Evolutionary conservation across 2,888 invertebrate species (phyloP).

Genomic region (Panorpa germanica): DNA sequence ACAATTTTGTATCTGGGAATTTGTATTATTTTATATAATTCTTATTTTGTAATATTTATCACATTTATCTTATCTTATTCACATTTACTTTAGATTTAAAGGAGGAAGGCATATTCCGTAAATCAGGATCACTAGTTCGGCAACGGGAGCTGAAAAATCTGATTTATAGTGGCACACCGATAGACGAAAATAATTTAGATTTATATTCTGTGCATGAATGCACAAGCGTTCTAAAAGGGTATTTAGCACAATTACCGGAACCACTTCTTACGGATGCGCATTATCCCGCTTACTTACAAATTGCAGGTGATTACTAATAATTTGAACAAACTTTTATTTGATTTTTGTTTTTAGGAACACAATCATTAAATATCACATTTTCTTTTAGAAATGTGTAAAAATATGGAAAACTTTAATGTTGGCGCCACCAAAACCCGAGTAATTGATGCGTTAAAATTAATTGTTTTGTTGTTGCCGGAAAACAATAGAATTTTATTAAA

Average conservation of each 20-base stretch:
- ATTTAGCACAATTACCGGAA: constrained; percentile 72
- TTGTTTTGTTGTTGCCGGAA: constrained; percentile 60
- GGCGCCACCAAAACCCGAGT: constrained; percentile 38
- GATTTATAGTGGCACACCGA: constrained; percentile 42
- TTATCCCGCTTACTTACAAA: constrained; percentile 24
- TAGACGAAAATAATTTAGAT: constrained; percentile 47
- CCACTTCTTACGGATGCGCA: constrained; percentile 56
- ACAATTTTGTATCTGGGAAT: too few relatives aligned
- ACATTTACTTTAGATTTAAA: constrained; percentile 42
- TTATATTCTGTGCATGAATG: constrained; percentile 81
- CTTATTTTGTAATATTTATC: constrained; percentile 7
- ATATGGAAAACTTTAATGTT: constrained; percentile 16
- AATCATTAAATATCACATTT: constrained; percentile 9
- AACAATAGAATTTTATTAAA: constrained; percentile 59
- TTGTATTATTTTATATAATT: too few relatives aligned
- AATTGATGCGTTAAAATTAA: constrained; percentile 57
- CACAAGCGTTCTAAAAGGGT: constrained; percentile 78
- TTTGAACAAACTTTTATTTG: too few relatives aligned
- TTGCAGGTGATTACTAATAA: constrained; percentile 15
- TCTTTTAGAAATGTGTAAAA: constrained; percentile 26
- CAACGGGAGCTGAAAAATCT: constrained; percentile 66
- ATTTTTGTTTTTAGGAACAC: too few relatives aligned
- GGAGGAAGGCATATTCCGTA: constrained; percentile 79
- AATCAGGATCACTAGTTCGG: constrained; percentile 74
- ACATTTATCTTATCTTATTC: constrained; percentile 13